Percentiles rank a stretch among this genome's conserved stretches.
These are phyloP conservation scores for Nyctalus aviator DNA, from an alignment of 2,797 vertebrate species.

Conservation along the genomic window DNA sequence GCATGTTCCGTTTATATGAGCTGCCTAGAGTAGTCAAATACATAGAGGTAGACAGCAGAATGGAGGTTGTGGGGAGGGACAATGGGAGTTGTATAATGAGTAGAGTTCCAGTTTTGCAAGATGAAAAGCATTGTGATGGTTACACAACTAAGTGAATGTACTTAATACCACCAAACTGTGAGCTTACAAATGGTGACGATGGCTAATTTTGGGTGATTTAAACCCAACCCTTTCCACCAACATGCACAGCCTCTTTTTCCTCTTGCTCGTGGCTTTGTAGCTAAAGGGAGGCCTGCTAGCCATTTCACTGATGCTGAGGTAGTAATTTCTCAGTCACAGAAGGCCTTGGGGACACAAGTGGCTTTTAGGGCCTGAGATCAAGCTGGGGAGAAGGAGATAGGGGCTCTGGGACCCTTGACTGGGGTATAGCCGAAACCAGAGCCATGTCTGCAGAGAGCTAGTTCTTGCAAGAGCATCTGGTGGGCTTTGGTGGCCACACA, in stretches of 20 bases:
- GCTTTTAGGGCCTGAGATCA: slow-evolving; percentile 11
- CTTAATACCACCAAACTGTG: background rate
- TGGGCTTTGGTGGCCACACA: background rate
- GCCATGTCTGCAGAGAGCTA: background rate
- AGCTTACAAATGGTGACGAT: background rate
- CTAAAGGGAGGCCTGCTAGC: background rate
- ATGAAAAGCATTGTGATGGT: background rate
- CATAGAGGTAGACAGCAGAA: background rate
- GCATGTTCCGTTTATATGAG: background rate
- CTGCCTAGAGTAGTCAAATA: background rate
- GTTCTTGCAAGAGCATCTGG: background rate
- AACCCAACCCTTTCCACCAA: background rate
- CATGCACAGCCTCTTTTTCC: background rate
- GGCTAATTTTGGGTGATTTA: background rate
- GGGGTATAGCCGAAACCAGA: background rate
- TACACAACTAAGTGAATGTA: fast-evolving
- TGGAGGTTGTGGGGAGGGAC: background rate
- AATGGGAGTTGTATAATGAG: background rate
- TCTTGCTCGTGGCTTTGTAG: background rate
- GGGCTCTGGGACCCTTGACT: background rate
- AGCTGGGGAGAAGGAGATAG: background rate
- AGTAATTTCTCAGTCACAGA: background rate
- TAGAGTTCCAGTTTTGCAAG: background rate
- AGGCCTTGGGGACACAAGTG: background rate
- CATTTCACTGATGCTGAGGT: background rate